A percentile compares a stretch with the other conserved stretches of the same genome.
These are phyloP conservation scores for Philereme transversata DNA, from an alignment of 2,888 invertebrate species.

Conservation along the genomic window DNA sequence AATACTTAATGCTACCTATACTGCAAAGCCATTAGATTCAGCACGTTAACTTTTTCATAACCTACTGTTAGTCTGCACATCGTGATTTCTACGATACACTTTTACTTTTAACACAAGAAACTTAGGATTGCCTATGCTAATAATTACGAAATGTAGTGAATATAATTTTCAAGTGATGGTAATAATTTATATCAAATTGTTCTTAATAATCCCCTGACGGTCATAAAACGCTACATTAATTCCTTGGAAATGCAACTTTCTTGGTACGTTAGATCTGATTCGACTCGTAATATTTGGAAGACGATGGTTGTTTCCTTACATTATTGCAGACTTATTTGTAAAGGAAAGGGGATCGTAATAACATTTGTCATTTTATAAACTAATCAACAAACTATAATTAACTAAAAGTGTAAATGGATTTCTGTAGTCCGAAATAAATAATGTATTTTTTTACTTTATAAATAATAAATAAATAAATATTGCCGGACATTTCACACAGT, in stretches of 20 bases:
- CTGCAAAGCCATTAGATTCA: neutral
- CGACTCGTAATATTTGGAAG: slow-evolving; percentile 25
- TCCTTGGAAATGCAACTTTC: slow-evolving; percentile 41
- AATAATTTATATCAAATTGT: slow-evolving; percentile 33
- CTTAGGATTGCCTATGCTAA: slow-evolving; percentile 2
- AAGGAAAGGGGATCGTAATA: too few relatives aligned
- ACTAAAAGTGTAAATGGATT: too few relatives aligned
- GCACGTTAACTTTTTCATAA: neutral
- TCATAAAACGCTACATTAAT: slow-evolving; percentile 44
- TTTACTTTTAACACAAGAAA: slow-evolving; percentile 25
- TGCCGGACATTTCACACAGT: too few relatives aligned
- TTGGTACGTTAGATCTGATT: slow-evolving; percentile 41
- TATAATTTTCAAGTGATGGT: slow-evolving; percentile 17
- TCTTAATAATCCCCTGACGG: slow-evolving; percentile 38
- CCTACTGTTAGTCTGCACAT: neutral
- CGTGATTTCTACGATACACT: slow-evolving; percentile 10
- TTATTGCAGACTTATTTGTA: neutral
- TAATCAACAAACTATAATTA: too few relatives aligned
- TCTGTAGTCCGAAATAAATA: too few relatives aligned
- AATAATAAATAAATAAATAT: too few relatives aligned
- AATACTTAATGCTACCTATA: neutral
- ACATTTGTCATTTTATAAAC: too few relatives aligned
- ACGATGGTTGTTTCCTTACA: slow-evolving; percentile 1
- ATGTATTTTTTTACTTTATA: too few relatives aligned
- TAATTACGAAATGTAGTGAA: slow-evolving; percentile 12